phyloP scores from a whole-genome alignment of 2,797 vertebrate species.

The Phalloptychus januarius region DNA sequence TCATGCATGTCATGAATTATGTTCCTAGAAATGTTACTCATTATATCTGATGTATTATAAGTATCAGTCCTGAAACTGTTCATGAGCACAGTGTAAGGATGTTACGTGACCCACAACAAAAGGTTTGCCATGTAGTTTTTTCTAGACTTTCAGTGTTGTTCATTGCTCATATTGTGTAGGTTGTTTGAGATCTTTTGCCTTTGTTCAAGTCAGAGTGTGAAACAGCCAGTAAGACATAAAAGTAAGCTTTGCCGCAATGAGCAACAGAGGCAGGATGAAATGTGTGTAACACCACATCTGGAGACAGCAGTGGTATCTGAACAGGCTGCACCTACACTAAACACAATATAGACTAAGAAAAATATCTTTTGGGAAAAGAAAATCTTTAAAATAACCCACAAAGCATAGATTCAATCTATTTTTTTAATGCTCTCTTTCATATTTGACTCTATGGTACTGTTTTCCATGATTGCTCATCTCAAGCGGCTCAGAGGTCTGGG shows the following conservation, averaged over 20 bases:
- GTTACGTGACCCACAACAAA: conserved; percentile 55
- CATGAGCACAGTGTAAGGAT: conserved; percentile 38
- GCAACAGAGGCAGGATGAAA: conserved; percentile 37
- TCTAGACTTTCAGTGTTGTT: conserved; percentile 50
- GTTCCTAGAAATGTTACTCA: conserved; percentile 1
- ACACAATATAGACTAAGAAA: neutral
- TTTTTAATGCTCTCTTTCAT: conserved; percentile 10
- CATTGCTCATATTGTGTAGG: conserved; percentile 67
- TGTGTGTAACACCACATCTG: conserved; percentile 36
- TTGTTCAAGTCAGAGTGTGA: conserved; percentile 69
- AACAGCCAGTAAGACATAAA: conserved; percentile 59
- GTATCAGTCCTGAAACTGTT: conserved; percentile 9
- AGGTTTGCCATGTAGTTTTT: conserved; percentile 45
- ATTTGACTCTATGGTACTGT: neutral
- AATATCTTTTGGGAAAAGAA: neutral
- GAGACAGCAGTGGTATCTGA: conserved; percentile 22
- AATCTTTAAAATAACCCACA: neutral
- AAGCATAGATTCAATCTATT: neutral
- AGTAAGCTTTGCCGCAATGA: conserved; percentile 39
- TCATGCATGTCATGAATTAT: neutral
- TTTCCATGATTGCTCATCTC: conserved; percentile 6
- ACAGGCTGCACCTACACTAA: conserved; percentile 5
- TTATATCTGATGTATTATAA: conserved; percentile 22
- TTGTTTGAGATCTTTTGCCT: conserved; percentile 59
- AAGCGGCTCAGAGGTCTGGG: conserved; percentile 21